A percentile compares a stretch with the other conserved stretches of the same genome.
Evolutionary conservation across 2,113 vertebrate genomes (phyloP).

Genomic region (Ascaphus truei): DNA sequence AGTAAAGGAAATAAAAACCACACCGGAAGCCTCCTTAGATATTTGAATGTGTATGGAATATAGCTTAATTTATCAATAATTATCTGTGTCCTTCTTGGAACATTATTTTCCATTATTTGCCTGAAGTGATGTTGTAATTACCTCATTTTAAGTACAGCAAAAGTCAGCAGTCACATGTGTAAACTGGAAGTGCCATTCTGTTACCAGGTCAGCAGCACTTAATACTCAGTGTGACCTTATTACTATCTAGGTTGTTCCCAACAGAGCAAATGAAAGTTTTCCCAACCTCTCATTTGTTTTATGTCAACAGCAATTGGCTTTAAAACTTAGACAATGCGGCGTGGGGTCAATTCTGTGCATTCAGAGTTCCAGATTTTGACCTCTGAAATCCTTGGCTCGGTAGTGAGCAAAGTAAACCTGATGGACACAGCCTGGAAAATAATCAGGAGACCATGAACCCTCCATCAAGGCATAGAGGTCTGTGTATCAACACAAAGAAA

Average conservation of each 20-base stretch:
- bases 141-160: constrained; percentile 2
- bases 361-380: constrained; percentile 14
- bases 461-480: too few species aligned
- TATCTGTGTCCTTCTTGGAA: background rate
- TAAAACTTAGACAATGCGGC: constrained; percentile 1
- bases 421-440: background rate
- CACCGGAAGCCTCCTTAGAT: too few species aligned
- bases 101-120: background rate
- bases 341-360: constrained; percentile 13
- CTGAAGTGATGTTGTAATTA: background rate
- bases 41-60: too few species aligned
- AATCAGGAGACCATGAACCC: background rate
- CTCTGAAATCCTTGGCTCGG: background rate
- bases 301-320: constrained; percentile 32
- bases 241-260: constrained; percentile 16
- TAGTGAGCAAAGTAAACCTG: constrained; percentile 3
- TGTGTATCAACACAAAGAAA: too few species aligned
- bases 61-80: background rate
- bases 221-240: constrained; percentile 26
- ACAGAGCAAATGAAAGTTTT: constrained; percentile 24
- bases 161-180: background rate
- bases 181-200: constrained; percentile 1
- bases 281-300: constrained; percentile 29
- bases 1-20: too few species aligned
- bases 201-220: constrained; percentile 21